Conservation (phyloP, 2,888 invertebrate species). For the Drosophila emarginata region DNA sequence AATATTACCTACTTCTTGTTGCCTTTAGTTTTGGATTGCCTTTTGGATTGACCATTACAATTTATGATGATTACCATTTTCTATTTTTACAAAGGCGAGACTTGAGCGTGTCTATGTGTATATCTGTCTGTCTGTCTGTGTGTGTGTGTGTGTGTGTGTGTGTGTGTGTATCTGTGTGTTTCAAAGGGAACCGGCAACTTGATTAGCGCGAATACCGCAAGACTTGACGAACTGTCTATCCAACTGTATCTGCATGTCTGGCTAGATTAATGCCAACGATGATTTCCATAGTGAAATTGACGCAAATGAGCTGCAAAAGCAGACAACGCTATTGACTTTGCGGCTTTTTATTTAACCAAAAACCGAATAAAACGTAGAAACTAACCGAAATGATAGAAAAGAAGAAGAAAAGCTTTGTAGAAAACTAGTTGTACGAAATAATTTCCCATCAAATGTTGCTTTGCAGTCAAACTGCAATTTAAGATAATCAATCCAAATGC, state of each 20-base stretch:
- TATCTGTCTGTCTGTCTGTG: no score
- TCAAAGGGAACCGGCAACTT: slow-evolving; percentile 46
- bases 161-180: background rate
- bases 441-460: slow-evolving; percentile 59
- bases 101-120: background rate
- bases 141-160: background rate
- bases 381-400: slow-evolving; percentile 41
- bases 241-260: slow-evolving; percentile 5
- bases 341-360: slow-evolving; percentile 46
- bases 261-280: slow-evolving; percentile 31
- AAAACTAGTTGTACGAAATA: slow-evolving; percentile 22
- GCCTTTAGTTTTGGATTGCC: slow-evolving; percentile 36
- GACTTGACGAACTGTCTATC: slow-evolving; percentile 25
- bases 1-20: slow-evolving; percentile 18
- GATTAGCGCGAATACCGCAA: slow-evolving; percentile 57
- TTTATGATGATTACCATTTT: slow-evolving; percentile 71
- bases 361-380: slow-evolving; percentile 25
- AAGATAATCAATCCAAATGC: slow-evolving; percentile 25
- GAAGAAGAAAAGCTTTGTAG: slow-evolving; percentile 20
- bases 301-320: slow-evolving; percentile 54
- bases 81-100: slow-evolving; percentile 9
- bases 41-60: slow-evolving; percentile 58
- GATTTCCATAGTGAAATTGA: slow-evolving; percentile 63
- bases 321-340: slow-evolving; percentile 63
- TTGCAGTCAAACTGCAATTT: no score